Base-by-base conservation (phyloP, 2,113 vertebrate species). In the Salminus brasiliensis region DNA sequence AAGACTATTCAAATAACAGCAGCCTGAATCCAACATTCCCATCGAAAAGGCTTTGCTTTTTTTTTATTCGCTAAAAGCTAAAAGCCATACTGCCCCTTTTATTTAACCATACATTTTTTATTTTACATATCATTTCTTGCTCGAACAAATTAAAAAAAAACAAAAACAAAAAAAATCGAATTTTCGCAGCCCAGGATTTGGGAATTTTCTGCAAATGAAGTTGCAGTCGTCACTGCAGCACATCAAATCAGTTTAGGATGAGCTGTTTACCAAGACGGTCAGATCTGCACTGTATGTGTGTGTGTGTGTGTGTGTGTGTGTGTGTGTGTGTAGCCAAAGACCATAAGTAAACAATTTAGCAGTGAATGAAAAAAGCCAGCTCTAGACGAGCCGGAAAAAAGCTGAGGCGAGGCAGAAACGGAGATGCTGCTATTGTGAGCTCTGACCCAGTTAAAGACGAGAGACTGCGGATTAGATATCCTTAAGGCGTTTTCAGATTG, bases 361-460 rank as follows among this genome's bases (percentile, higher is more conserved):
- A 43, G 30, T 67, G 60, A 76, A 83, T 76, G 36, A 43, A 73
- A 72, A 52, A 70, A 67, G 39, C 55, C 21, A 16, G 36, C 13
- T 11, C 6, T 27, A 41, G 47, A 55, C 13, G 39, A 59, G 49
- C 59, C 66, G 53, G 32, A 66, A 39, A 16, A 66, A 39, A 16
- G 57, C 23, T 11, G 52, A 55, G 21, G 52, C 77, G 25, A 79
- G 57, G 60, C 60, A 27, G 45, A 76, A 76, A 53, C 21, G 43
- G 72, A 39, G 67, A 82, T 23, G 74, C 25, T 53, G 72, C 75
- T 81, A 84, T 82, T 79, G 81, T 87, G 74, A 77, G 72, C 74
- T 69, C 67, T 80, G 86, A 87, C 83, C 83, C 84, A 87, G 85
- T 83, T 85, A 79, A 65, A 76, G 80, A 72, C 36, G 55, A 79